Conservation (phyloP, 2,797 vertebrate genomes). For the Phrynocephalus guinanensis region DNA sequence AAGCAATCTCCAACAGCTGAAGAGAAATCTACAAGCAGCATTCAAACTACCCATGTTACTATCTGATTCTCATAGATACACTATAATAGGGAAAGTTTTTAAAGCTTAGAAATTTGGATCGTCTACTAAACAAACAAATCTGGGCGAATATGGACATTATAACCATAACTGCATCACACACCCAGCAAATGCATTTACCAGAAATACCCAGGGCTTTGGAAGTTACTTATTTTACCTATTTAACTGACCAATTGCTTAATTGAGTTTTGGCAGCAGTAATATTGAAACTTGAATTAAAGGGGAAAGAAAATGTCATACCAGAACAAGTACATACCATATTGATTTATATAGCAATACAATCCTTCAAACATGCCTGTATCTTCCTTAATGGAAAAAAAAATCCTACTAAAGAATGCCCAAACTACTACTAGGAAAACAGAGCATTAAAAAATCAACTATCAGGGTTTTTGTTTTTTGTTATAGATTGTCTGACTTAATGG, state of each 20-base stretch:
- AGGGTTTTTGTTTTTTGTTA: neutral
- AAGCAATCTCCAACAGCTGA: neutral
- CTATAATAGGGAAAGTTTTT: neutral
- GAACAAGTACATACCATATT: constrained; percentile 21
- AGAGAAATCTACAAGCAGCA: neutral
- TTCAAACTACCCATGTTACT: neutral
- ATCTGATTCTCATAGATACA: no score
- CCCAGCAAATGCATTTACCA: neutral
- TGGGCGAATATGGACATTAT: constrained; percentile 13
- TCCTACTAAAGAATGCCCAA: neutral
- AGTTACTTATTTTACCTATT: constrained; percentile 27
- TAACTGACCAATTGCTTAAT: constrained; percentile 35
- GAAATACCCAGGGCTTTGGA: neutral
- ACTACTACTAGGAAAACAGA: neutral
- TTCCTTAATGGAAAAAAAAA: neutral
- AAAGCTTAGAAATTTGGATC: neutral
- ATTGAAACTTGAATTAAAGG: neutral
- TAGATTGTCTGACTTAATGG: neutral
- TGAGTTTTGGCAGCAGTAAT: constrained; percentile 17
- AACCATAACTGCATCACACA: neutral
- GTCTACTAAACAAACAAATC: neutral
- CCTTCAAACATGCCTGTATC: constrained; percentile 1
- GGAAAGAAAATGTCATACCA: constrained; percentile 23
- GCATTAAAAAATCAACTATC: constrained; percentile 7
- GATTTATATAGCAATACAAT: constrained; percentile 22